Conservation (phyloP, 2,888 invertebrate genomes). For the Sarcophaga subvicina region DNA sequence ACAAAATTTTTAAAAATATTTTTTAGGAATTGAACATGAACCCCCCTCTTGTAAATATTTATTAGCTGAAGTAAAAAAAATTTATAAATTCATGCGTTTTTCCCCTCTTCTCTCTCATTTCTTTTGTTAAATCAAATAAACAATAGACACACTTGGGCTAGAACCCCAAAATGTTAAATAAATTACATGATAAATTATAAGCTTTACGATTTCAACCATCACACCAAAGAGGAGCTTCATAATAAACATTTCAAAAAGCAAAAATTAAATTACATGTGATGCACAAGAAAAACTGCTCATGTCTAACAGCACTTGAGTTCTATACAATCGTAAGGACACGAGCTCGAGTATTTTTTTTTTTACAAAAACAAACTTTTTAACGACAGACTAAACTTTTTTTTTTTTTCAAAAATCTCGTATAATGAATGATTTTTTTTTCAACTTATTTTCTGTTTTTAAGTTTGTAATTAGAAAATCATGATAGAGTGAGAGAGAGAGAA, state of each 20-base stretch:
- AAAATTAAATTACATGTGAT: background rate
- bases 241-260: background rate
- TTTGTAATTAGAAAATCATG: background rate
- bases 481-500: no score
- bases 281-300: background rate
- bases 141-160: conserved; percentile 13
- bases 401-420: no score
- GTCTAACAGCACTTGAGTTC: background rate
- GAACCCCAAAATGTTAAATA: background rate
- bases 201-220: background rate
- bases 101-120: no score
- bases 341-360: no score
- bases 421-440: background rate
- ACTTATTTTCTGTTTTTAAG: background rate
- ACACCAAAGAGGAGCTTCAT: no score
- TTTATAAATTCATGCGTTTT: no score
- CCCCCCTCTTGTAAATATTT: no score
- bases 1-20: no score
- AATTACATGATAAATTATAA: conserved; percentile 7
- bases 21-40: no score
- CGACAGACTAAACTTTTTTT: no score
- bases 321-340: no score
- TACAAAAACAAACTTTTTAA: background rate
- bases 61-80: no score
- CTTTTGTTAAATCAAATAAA: conserved; percentile 13